Base-by-base conservation (phyloP, 2,113 vertebrate genomes). In the Pteruthius melanotis region DNA sequence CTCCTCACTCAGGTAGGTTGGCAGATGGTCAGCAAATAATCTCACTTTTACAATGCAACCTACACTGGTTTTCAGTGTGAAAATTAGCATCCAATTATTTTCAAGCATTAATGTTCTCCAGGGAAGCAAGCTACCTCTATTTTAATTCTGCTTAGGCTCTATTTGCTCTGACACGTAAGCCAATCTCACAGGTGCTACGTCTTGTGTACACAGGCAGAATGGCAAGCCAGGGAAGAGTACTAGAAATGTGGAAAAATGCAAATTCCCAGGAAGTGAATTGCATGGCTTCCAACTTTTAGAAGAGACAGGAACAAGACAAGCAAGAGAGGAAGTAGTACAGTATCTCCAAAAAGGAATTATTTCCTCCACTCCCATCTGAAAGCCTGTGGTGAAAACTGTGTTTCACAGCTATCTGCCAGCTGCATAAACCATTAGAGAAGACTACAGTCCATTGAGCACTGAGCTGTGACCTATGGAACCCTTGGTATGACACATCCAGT, bases 21-120 rank as follows among this genome's bases (percentile, higher is more conserved):
- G 93, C 94, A 95, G 96, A 96, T 97, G 95, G 92, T 96, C 92
- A 96, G 89, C 89, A 93, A 94, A 93, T 40, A 88, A 68, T 83
- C 92, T 86, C 57, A 69, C 61, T 89, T 88, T 96, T 93, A 95
- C 95, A 94, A 91, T 88, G 80, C 85, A 95, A 87, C 89, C 70
- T 75, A 91, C 87, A 63, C 66, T 56, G 61, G 28, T 79, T 94
- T 94, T 83, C 86, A 72, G 87, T 26, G 53, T 89, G 54, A 86
- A 95, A 95, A 94, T 94, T 86, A 91, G 78, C 93, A 94, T 93
- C 83, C 93, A 70, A 50, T 95, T 95, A 86, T 93, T 94, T 93
- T 65, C 16, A 20, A 72, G 75, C 45, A 79, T 17, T 69, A 71
- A 61, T 52, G 75, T 80, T 90, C 71, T 89, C 79, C 85, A 87